Percentiles rank a stretch among this genome's conserved stretches.
Evolutionary conservation across 2,113 vertebrate species (phyloP).

Genomic region (Elanoides forficatus): DNA sequence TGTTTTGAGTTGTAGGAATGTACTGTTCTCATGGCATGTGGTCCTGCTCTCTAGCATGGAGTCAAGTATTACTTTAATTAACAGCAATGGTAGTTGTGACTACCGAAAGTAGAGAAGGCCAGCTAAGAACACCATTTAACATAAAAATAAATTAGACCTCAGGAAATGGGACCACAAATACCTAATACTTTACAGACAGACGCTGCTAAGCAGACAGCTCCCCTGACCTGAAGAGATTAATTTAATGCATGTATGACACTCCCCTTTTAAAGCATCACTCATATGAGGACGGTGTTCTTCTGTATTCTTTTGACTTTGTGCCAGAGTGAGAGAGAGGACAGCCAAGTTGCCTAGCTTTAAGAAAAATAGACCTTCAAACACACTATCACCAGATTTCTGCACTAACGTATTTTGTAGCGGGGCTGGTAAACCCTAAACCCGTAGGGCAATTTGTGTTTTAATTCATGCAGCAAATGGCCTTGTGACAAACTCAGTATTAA

Average conservation of each 20-base stretch:
- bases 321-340: conserved; percentile 18
- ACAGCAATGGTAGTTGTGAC: not conserved
- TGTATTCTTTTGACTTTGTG: conserved; percentile 10
- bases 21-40: not conserved
- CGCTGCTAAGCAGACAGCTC: not conserved
- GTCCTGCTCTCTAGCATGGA: not conserved
- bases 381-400: not conserved
- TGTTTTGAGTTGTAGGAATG: not conserved
- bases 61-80: not conserved
- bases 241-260: not conserved
- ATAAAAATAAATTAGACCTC: conserved; percentile 12
- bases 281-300: not conserved
- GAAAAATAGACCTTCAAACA: conserved; percentile 27
- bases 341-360: not conserved
- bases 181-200: conserved; percentile 16
- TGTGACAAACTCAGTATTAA: conserved; percentile 48
- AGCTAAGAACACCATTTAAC: not conserved
- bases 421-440: conserved; percentile 20
- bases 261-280: not conserved
- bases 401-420: not conserved
- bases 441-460: conserved; percentile 36
- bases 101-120: not conserved
- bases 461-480: conserved; percentile 51
- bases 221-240: conserved; percentile 18
- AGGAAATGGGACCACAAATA: conserved; percentile 22